A percentile compares a stretch with the other conserved stretches of the same genome.
phyloP scores from a whole-genome alignment of 2,113 vertebrate genomes.

The Amblyornis subalaris region DNA sequence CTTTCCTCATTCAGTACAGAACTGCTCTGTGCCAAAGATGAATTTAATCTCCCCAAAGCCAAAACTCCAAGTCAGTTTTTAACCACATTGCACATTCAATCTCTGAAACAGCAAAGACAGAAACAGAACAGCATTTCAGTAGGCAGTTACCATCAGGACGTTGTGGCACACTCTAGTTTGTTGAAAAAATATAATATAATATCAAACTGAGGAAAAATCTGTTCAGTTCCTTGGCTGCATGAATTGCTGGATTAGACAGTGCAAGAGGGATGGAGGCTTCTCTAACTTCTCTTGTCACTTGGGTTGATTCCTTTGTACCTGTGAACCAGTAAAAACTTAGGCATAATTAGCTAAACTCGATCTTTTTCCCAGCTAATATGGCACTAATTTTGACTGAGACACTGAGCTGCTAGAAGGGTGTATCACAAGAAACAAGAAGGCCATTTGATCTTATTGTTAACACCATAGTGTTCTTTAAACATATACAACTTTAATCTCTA shows the following conservation, averaged over 20 bases:
- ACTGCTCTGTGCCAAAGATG: conserved; percentile 2
- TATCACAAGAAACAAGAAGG: background rate
- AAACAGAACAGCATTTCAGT: conserved; percentile 63
- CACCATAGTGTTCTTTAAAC: background rate
- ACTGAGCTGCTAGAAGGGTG: background rate
- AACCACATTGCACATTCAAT: conserved; percentile 30
- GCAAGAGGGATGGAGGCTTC: background rate
- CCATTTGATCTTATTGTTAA: background rate
- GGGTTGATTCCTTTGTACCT: background rate
- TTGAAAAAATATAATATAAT: conserved; percentile 54
- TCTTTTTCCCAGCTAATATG: background rate
- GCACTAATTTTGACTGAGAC: background rate
- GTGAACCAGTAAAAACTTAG: background rate
- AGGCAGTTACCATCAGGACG: conserved; percentile 52
- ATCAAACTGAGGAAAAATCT: conserved; percentile 47
- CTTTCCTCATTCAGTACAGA: background rate
- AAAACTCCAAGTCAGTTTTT: conserved; percentile 17
- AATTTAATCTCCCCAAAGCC: conserved; percentile 23
- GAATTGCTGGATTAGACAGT: background rate
- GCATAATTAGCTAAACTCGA: background rate
- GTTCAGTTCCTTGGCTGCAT: background rate
- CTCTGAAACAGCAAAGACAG: conserved; percentile 38
- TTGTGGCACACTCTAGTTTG: conserved; percentile 42
- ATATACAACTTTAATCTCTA: background rate
- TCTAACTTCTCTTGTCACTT: background rate